Percentiles rank a stretch among this genome's conserved stretches.
Conservation (phyloP, 2,113 vertebrate genomes). For the Crocuta crocuta region DNA sequence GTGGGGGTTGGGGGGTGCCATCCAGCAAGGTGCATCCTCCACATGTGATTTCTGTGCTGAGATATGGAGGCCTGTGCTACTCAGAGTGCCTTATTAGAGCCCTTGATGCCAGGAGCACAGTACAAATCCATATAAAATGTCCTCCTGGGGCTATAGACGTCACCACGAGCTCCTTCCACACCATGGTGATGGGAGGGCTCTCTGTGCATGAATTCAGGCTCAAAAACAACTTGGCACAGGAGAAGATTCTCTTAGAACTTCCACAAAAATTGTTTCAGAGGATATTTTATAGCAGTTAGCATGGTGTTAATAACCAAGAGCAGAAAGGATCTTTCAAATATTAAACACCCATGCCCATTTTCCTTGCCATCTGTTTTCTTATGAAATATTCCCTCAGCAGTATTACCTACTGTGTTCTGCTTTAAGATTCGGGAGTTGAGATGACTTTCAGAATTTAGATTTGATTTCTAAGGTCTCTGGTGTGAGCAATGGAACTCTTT, state of each 20-base stretch:
- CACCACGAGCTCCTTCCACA: neutral
- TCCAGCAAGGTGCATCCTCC: neutral
- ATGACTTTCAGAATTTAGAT: neutral
- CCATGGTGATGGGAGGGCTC: neutral
- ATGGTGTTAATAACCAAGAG: neutral
- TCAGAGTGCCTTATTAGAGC: neutral
- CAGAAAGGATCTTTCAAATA: neutral
- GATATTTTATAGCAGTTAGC: neutral
- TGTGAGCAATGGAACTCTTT: neutral
- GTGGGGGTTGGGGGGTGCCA: accelerated
- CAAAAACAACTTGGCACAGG: neutral
- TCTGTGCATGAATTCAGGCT: neutral
- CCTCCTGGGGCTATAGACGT: accelerated
- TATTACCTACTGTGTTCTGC: neutral
- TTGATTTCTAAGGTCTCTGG: neutral
- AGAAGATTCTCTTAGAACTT: neutral
- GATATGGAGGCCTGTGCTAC: neutral
- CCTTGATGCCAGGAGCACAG: neutral
- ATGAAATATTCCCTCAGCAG: neutral
- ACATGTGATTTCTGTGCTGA: neutral
- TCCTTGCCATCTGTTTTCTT: neutral
- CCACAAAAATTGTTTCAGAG: neutral
- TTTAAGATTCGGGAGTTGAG: neutral
- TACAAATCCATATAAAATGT: neutral
- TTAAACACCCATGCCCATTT: neutral